Conservation (phyloP, 2,113 vertebrate species). For the Cnemophilus loriae region DNA sequence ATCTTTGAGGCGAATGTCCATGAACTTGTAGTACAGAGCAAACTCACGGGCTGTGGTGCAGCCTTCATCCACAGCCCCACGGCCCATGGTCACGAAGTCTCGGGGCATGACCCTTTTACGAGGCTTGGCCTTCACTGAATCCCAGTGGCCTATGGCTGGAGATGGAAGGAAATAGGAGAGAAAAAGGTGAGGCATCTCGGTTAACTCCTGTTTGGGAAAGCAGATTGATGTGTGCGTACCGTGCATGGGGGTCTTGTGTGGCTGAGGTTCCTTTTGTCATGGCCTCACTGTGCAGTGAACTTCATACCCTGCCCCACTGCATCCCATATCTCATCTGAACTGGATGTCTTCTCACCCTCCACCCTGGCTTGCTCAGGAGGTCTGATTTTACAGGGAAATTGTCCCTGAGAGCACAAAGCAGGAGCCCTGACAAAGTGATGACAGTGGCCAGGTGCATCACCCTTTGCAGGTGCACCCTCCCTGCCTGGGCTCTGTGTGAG, state of each 20-base stretch:
- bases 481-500: background rate
- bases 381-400: background rate
- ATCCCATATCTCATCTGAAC: background rate
- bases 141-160: constrained; percentile 83
- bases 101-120: background rate
- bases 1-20: constrained; percentile 31
- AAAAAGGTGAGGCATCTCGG: rapidly evolving
- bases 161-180: background rate
- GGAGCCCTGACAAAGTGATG: background rate
- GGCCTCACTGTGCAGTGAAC: background rate
- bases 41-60: constrained; percentile 75
- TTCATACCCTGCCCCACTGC: background rate
- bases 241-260: rapidly evolving
- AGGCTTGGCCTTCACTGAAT: background rate
- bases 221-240: background rate
- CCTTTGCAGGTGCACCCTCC: background rate
- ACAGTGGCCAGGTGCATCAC: background rate
- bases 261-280: background rate
- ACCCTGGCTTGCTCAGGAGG: background rate
- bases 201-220: background rate
- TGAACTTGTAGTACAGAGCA: constrained; percentile 74
- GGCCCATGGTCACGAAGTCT: constrained; percentile 80
- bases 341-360: background rate
- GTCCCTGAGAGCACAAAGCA: background rate
- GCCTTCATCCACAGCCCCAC: constrained; percentile 74